Percentiles rank a stretch among this genome's conserved stretches.
Evolutionary conservation across 2,797 vertebrate species (phyloP).

Genomic region (Malacoraja senta): DNA sequence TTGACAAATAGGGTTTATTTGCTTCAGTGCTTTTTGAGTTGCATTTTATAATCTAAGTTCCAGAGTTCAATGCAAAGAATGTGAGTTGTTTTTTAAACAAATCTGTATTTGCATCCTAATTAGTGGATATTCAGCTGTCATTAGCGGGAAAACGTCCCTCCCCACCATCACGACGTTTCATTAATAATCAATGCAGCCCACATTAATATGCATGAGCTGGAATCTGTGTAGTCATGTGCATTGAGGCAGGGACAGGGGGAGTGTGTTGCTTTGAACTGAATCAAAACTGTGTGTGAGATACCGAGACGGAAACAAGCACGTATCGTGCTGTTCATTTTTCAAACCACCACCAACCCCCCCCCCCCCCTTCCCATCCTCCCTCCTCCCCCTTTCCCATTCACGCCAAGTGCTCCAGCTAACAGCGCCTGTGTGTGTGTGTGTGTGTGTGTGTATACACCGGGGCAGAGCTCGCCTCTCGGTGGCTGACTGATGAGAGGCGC

Average conservation of each 20-base stretch:
- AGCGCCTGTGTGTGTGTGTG: constrained; percentile 56
- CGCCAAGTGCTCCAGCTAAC: constrained; percentile 58
- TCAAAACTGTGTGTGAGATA: constrained; percentile 66
- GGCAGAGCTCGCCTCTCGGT: constrained; percentile 61
- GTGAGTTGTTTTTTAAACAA: constrained; percentile 60
- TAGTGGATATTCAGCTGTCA: constrained; percentile 70
- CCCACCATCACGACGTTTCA: constrained; percentile 66
- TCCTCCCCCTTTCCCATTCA: constrained; percentile 50
- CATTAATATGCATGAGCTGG: constrained; percentile 86
- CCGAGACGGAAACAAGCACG: constrained; percentile 58
- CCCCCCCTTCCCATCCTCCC: constrained; percentile 42
- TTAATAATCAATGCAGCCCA: constrained; percentile 75
- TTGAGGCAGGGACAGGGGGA: constrained; percentile 71
- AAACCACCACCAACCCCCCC: background rate
- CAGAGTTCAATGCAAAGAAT: constrained; percentile 67
- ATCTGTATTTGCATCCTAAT: constrained; percentile 75
- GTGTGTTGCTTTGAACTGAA: constrained; percentile 68
- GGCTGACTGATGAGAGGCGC: constrained; percentile 93
- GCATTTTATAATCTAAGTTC: constrained; percentile 48
- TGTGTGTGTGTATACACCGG: constrained; percentile 40
- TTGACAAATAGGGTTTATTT: background rate
- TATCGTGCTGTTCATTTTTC: constrained; percentile 51
- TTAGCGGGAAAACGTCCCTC: constrained; percentile 63
- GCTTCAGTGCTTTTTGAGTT: background rate
- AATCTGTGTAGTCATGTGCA: constrained; percentile 81